Evolutionary conservation across 2,113 vertebrate genomes (phyloP), one percentile per base, ranked within the genome.

Genomic region (Burhinus bistriatus): DNA sequence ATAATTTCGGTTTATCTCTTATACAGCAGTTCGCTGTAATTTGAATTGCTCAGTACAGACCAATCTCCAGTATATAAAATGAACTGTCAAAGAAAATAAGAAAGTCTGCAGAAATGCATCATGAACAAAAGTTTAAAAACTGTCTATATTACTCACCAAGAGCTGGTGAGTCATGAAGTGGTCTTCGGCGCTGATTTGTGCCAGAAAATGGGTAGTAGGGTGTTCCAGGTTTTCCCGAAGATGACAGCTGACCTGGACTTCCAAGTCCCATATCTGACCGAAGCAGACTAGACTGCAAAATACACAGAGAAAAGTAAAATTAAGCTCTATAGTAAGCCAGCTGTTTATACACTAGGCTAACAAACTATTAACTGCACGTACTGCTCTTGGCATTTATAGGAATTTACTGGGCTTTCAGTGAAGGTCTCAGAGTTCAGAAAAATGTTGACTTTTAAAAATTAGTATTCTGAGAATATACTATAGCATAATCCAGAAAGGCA

Each of bases 131-230:
- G 58, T 57, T 61, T 38, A 1, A 25, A 40, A 26, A 11, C 12
- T 20, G 49, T 14, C 21, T 18, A 0, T 9, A 4, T 40, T 27
- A 98, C 98, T 98, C 64, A 99, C 99, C 99, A 51, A 99, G 95
- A 66, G 99, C 95, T 71, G 98, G 64, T 20, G 99, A 98, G 73
- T 99, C 99, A 96, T 98, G 99, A 85, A 99, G 98, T 26, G 99
- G 96, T 69, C 99, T 99, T 97, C 99, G 98, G 95, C 99, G 99
- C 76, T 99, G 98, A 94, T 99, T 99, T 87, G 99, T 97, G 80
- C 98, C 97, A 40, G 98, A 98, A 93, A 99, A 99, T 0, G 99
- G 98, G 93, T 98, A 99, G 95, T 99, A 99, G 2, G 99, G 96
- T 69, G 98, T 98, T 22, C 99, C 97, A 55, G 99, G 98, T 83